Conservation (phyloP, 1,140 invertebrate species). For the Temnothorax nylanderi region DNA sequence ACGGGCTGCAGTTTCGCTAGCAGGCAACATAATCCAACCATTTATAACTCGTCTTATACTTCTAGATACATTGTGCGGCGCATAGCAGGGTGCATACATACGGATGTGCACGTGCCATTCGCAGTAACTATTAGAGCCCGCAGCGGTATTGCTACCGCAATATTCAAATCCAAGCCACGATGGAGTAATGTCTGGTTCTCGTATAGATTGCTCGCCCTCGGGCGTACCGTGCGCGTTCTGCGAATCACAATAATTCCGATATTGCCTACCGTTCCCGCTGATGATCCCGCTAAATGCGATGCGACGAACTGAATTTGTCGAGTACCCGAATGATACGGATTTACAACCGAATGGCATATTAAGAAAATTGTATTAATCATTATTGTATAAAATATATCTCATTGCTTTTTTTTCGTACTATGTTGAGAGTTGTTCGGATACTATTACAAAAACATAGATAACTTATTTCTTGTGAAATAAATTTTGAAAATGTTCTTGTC, state of each 20-base stretch:
- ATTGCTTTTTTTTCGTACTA: neutral
- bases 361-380: neutral
- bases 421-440: neutral
- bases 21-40: constrained; percentile 57
- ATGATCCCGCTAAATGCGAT: constrained; percentile 83
- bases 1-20: constrained; percentile 50
- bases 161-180: constrained; percentile 84
- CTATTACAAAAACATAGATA: neutral
- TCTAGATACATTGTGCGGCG: constrained; percentile 54
- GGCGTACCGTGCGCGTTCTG: constrained; percentile 76
- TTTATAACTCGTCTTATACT: constrained; percentile 65
- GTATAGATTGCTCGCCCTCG: constrained; percentile 84
- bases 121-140: constrained; percentile 83
- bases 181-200: constrained; percentile 82
- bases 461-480: neutral
- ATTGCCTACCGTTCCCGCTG: constrained; percentile 83
- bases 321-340: constrained; percentile 13
- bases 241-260: constrained; percentile 85
- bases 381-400: neutral
- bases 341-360: neutral
- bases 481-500: neutral
- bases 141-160: constrained; percentile 83
- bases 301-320: constrained; percentile 68
- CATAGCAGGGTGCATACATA: constrained; percentile 27
- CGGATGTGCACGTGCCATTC: constrained; percentile 79